Evolutionary conservation across 1,140 invertebrate species (phyloP).

Genomic region (Linepithema humile): DNA sequence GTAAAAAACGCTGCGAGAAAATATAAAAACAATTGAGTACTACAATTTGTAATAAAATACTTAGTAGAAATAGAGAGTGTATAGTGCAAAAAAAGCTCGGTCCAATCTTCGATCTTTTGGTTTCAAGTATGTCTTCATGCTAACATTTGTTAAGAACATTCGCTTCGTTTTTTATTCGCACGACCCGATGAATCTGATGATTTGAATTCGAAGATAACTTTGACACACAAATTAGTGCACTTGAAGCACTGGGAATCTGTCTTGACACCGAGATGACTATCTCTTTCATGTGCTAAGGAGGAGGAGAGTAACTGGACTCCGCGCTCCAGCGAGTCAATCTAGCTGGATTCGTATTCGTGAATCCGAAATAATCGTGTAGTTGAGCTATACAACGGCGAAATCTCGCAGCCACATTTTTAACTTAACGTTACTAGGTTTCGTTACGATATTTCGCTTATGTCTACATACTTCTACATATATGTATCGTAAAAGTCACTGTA

Average conservation of each 20-base stretch:
- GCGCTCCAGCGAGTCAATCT: not conserved
- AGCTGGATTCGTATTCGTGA: not conserved
- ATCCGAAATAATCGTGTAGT: slow-evolving; percentile 37
- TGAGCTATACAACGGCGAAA: slow-evolving; percentile 55
- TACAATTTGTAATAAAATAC: too few species aligned
- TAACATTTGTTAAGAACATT: not conserved
- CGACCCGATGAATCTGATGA: not conserved
- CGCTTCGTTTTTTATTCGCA: not conserved
- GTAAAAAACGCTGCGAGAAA: not conserved
- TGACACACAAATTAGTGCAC: not conserved
- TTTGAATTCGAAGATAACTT: not conserved
- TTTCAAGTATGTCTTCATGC: too few species aligned
- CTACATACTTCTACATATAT: not conserved
- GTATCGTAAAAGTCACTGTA: slow-evolving; percentile 9
- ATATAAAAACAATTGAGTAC: not conserved
- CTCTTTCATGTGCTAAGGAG: not conserved
- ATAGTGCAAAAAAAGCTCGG: too few species aligned
- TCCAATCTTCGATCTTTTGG: too few species aligned
- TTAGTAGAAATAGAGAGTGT: too few species aligned
- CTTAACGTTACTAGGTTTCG: slow-evolving; percentile 7
- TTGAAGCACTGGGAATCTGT: too few species aligned
- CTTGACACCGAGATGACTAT: too few species aligned
- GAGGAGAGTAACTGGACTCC: not conserved
- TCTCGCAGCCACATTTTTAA: slow-evolving; percentile 28
- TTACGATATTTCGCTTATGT: slow-evolving; percentile 30